phyloP scores from a whole-genome alignment of 2,888 invertebrate genomes.

The Pristionchus exspectatus region DNA sequence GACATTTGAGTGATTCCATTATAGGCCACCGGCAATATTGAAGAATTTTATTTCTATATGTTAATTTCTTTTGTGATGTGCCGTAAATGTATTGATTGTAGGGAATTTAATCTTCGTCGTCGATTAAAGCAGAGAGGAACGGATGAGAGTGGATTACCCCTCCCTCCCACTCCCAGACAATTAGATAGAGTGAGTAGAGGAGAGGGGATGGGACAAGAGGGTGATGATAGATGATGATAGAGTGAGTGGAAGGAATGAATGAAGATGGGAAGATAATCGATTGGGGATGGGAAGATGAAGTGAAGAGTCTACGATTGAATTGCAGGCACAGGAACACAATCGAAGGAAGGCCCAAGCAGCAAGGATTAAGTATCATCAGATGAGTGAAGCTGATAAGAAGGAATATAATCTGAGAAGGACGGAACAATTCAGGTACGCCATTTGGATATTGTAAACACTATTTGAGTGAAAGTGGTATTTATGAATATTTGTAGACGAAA shows the following conservation, averaged over 20 bases:
- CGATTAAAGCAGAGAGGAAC: constrained; percentile 63
- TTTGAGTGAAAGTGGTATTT: background rate
- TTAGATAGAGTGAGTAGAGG: constrained; percentile 25
- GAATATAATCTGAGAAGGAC: constrained; percentile 55
- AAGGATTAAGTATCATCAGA: constrained; percentile 58
- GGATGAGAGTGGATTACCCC: constrained; percentile 57
- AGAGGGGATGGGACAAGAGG: background rate
- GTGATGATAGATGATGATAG: background rate
- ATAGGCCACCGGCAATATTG: no score
- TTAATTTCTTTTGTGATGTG: no score
- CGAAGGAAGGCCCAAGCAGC: constrained; percentile 71
- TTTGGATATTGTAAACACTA: background rate
- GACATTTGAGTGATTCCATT: no score
- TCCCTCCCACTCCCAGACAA: constrained; percentile 33
- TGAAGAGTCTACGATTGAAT: background rate
- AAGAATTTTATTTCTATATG: no score
- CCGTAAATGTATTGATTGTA: background rate
- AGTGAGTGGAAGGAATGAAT: constrained; percentile 17
- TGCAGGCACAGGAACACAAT: constrained; percentile 52
- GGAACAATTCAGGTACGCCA: constrained; percentile 44
- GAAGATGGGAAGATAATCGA: background rate
- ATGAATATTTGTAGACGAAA: background rate
- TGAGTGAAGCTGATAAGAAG: constrained; percentile 55
- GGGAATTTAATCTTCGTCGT: constrained; percentile 64
- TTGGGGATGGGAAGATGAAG: background rate